A percentile compares a stretch with the other conserved stretches of the same genome.
These are phyloP conservation scores for Diplodus sargus DNA, from an alignment of 2,797 vertebrate genomes.

Conservation along the genomic window DNA sequence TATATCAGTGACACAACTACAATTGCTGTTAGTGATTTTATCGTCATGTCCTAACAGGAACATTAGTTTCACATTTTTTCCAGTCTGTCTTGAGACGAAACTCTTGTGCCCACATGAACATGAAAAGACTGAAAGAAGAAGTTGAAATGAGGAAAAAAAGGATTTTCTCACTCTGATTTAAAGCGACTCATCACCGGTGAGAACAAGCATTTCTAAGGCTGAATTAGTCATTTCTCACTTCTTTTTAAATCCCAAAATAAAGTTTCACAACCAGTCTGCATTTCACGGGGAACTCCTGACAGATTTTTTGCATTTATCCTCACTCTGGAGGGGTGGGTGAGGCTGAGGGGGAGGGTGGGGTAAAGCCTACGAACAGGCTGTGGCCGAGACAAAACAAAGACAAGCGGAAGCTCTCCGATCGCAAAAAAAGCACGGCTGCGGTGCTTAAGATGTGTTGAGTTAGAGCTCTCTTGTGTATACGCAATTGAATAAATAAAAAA, in stretches of 20 bases:
- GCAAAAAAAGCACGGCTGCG: not conserved
- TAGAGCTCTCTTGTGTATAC: too few species aligned
- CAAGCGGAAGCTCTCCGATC: not conserved
- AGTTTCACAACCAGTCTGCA: not conserved
- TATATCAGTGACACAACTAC: not conserved
- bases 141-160: too few species aligned
- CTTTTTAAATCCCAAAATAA: not conserved
- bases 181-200: not conserved
- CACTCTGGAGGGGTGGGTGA: too few species aligned
- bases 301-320: too few species aligned
- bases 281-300: too few species aligned
- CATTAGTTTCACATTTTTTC: not conserved
- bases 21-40: not conserved
- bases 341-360: too few species aligned
- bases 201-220: not conserved
- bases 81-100: too few species aligned
- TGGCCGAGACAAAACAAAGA: conserved; percentile 8
- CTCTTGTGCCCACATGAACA: too few species aligned
- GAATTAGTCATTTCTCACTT: not conserved
- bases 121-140: not conserved
- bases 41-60: not conserved
- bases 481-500: too few species aligned
- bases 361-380: not conserved
- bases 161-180: not conserved
- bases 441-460: not conserved